Evolutionary conservation across 2,888 invertebrate species (phyloP), one percentile per base, ranked within the genome.

Genomic region (Fragum whitleyi): DNA sequence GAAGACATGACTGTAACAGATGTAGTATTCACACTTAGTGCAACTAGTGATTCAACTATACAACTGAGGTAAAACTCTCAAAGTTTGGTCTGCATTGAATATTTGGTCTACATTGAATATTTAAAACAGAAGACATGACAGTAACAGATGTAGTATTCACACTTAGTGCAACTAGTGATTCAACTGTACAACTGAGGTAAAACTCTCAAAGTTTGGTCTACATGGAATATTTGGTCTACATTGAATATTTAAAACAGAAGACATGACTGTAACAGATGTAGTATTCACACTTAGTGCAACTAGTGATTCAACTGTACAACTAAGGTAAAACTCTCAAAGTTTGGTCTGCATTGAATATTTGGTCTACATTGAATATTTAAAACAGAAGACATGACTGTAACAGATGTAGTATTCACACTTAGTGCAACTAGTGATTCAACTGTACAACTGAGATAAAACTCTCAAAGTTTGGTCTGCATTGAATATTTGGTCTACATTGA

Each of bases 81-180:
- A 59, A n/a, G n/a, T n/a, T n/a, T n/a, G n/a, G n/a, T n/a, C n/a
- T n/a, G n/a, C n/a, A n/a, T n/a, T n/a, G n/a, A n/a, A n/a, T n/a
- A n/a, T n/a, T n/a, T n/a, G n/a, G n/a, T n/a, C n/a, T n/a, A n/a
- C n/a, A n/a, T n/a, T n/a, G n/a, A n/a, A n/a, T n/a, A n/a, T n/a
- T n/a, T n/a, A n/a, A n/a, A 59, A 5, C 59, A n/a, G 59, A 59
- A 59, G 59, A 59, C 28, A 59, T 26, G 59, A 19, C 59, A 5
- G 19, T 9, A 6, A 59, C 59, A 11, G 59, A 59, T 59, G 59
- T 59, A 2, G 28, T 59, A n/a, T 59, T 26, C 19, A 26, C 59
- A 26, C 7, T 59, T 26, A 21, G 26, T 59, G 59, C 28, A 26
- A 14, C 59, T 5, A 59, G 59, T 59, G 59, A 59, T 26, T 26